Evolutionary conservation across 2,888 invertebrate species (phyloP).

Genomic region (Brachyptera putata): DNA sequence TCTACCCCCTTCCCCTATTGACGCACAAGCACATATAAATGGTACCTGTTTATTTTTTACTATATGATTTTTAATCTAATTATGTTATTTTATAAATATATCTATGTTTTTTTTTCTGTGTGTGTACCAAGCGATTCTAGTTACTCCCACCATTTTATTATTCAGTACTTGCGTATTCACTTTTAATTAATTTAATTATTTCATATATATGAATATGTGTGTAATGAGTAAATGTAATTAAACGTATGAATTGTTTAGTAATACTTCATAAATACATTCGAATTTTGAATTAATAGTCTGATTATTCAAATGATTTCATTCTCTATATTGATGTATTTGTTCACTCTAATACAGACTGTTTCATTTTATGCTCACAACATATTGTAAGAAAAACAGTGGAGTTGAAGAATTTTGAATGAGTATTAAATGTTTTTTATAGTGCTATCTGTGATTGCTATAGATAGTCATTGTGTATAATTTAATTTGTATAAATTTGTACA

Average conservation of each 20-base stretch:
- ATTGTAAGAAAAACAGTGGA: too few species aligned
- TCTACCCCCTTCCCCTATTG: background rate
- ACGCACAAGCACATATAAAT: constrained; percentile 3
- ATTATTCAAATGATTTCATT: background rate
- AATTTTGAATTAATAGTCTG: background rate
- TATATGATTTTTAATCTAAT: background rate
- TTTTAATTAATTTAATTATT: too few species aligned
- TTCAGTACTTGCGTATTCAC: too few species aligned
- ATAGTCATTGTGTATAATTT: too few species aligned
- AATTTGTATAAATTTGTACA: too few species aligned
- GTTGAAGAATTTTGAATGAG: too few species aligned
- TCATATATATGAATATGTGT: too few species aligned
- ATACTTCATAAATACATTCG: constrained; percentile 15
- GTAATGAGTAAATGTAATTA: background rate
- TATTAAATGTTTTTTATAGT: background rate
- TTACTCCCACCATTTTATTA: background rate
- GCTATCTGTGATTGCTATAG: background rate
- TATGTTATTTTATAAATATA: background rate
- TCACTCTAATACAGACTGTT: too few species aligned
- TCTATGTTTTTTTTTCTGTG: background rate
- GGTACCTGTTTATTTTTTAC: constrained; percentile 12
- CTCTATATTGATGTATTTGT: too few species aligned
- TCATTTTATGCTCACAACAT: too few species aligned
- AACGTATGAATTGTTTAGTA: background rate
- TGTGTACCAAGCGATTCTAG: background rate